Conservation (phyloP, 2,113 vertebrate species). For the Dissostichus mawsoni region DNA sequence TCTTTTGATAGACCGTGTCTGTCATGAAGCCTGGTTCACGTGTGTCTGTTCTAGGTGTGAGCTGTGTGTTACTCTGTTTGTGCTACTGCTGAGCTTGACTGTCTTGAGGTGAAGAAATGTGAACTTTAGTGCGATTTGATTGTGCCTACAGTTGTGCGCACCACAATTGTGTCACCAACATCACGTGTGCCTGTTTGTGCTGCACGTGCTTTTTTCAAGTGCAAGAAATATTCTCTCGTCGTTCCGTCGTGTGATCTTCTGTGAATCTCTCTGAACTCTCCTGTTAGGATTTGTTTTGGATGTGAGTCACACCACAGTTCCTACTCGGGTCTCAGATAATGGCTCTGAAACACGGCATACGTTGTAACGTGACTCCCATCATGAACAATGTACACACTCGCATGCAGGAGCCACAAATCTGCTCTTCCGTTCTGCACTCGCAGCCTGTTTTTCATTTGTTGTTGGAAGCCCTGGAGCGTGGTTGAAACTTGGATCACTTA, state of each 20-base stretch:
- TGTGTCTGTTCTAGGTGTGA: constrained; percentile 64
- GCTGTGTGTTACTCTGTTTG: constrained; percentile 52
- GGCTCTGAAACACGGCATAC: constrained; percentile 23
- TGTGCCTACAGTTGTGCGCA: constrained; percentile 74
- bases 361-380: constrained; percentile 53
- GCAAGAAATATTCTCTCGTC: constrained; percentile 58
- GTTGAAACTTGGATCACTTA: constrained; percentile 67
- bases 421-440: constrained; percentile 62
- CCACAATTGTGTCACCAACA: constrained; percentile 71
- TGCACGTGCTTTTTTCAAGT: constrained; percentile 71
- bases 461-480: constrained; percentile 62
- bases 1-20: constrained; percentile 65
- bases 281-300: constrained; percentile 59
- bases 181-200: constrained; percentile 80
- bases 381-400: constrained; percentile 47
- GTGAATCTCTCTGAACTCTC: constrained; percentile 60
- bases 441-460: constrained; percentile 78
- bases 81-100: constrained; percentile 64
- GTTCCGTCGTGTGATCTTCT: constrained; percentile 35
- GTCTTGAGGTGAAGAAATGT: constrained; percentile 64
- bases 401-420: constrained; percentile 64
- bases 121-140: constrained; percentile 72
- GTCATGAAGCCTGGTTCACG: constrained; percentile 66
- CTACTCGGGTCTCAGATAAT: constrained; percentile 49
- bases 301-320: constrained; percentile 45